Percentiles rank a stretch among this genome's conserved stretches.
These are phyloP conservation scores for Microtus oregoni DNA, from an alignment of 2,113 vertebrate genomes.

Conservation along the genomic window DNA sequence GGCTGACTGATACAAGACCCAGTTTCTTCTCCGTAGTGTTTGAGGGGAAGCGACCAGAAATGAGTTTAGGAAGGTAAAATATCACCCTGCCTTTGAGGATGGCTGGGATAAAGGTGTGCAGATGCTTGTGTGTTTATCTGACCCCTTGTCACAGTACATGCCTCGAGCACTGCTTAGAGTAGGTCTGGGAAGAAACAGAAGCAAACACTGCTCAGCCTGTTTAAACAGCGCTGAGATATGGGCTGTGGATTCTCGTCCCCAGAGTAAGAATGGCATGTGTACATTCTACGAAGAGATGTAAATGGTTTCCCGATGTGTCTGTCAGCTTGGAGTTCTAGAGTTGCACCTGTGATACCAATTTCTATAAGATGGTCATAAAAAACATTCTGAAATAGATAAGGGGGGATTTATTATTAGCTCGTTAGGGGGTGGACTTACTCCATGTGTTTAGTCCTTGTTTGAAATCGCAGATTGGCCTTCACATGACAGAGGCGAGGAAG, in stretches of 20 bases:
- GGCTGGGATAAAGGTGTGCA: background rate
- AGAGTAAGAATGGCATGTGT: slow-evolving; percentile 50
- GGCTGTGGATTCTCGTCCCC: slow-evolving; percentile 41
- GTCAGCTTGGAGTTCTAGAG: slow-evolving; percentile 39
- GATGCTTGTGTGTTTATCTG: background rate
- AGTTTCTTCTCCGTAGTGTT: background rate
- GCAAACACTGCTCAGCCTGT: background rate
- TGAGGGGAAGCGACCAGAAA: background rate
- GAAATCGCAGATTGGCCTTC: accelerated
- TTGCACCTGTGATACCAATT: background rate
- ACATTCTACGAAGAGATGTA: slow-evolving; percentile 65
- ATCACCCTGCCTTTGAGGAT: background rate
- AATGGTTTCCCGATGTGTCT: slow-evolving; percentile 68
- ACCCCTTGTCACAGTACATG: background rate
- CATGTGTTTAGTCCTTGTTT: background rate
- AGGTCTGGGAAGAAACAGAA: background rate
- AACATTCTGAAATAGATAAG: background rate
- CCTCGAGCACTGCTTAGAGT: background rate
- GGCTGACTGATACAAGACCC: slow-evolving; percentile 56
- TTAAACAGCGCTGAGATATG: slow-evolving; percentile 8
- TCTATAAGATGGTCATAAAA: background rate
- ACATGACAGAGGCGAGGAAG: accelerated
- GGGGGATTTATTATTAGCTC: background rate
- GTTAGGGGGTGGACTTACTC: background rate
- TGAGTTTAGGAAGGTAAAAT: background rate